phyloP scores from a whole-genome alignment of 2,113 vertebrate genomes.

The Arvicanthis niloticus region DNA sequence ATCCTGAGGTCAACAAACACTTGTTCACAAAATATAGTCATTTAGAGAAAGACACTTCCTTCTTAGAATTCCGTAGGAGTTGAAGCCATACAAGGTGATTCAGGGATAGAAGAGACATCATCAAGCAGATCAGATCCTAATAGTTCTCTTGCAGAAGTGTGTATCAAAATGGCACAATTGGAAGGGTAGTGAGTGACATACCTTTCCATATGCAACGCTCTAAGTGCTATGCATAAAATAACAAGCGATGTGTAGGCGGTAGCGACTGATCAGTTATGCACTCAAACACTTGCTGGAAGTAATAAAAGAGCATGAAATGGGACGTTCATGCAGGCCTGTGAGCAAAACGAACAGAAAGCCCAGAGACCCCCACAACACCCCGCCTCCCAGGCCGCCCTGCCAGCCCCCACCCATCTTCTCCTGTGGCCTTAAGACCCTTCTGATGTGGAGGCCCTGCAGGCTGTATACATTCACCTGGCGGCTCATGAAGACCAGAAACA shows the following conservation, averaged over 20 bases:
- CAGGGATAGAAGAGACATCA: constrained; percentile 20
- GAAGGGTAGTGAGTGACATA: constrained; percentile 80
- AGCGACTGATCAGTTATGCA: constrained; percentile 84
- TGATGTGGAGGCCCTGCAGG: constrained; percentile 86
- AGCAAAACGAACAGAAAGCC: constrained; percentile 84
- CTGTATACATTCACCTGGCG: constrained; percentile 96
- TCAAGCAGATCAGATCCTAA: not conserved
- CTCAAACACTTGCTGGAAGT: constrained; percentile 81
- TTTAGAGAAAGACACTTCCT: not conserved
- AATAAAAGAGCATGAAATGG: constrained; percentile 88
- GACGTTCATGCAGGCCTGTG: constrained; percentile 91
- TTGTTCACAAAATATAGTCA: constrained; percentile 17
- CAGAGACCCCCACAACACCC: constrained; percentile 64
- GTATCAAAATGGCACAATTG: constrained; percentile 77
- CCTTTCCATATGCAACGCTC: constrained; percentile 82
- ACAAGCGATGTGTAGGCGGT: constrained; percentile 85
- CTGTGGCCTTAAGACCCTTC: constrained; percentile 86
- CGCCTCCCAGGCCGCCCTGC: not conserved
- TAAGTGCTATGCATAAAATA: constrained; percentile 78
- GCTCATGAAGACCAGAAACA: constrained; percentile 98
- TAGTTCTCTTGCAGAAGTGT: constrained; percentile 57
- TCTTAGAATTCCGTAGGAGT: constrained; percentile 28
- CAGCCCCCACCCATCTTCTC: constrained; percentile 74
- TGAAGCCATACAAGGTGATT: constrained; percentile 13
- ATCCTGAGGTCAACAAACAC: not conserved